These are phyloP conservation scores for Ifrita kowaldi DNA, from an alignment of 2,113 vertebrate species.

Conservation along the genomic window DNA sequence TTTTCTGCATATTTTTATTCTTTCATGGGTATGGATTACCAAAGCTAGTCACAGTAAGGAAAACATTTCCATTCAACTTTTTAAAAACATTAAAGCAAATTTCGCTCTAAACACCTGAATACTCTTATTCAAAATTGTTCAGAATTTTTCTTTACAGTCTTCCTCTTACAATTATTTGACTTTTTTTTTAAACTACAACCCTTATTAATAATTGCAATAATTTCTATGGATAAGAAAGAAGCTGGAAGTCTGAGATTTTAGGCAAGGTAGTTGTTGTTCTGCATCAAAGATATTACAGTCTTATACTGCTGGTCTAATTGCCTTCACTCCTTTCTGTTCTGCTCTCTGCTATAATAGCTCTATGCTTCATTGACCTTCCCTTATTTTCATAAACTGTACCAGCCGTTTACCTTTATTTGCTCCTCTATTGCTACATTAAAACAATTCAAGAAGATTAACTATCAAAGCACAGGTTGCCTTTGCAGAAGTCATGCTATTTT, in stretches of 20 bases:
- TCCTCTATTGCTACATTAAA: not conserved
- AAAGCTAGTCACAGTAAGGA: not conserved
- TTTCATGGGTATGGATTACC: not conserved
- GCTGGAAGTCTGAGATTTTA: not conserved
- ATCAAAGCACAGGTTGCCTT: not conserved
- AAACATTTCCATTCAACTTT: not conserved
- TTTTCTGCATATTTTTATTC: not conserved
- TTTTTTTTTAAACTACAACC: not conserved
- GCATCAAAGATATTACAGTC: not conserved
- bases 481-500: not conserved
- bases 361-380: constrained; percentile 25
- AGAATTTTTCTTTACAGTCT: not conserved
- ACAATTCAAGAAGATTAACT: constrained; percentile 36
- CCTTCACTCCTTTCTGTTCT: constrained; percentile 11
- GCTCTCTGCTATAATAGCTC: not conserved
- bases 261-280: not conserved
- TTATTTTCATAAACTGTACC: constrained; percentile 50
- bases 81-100: not conserved
- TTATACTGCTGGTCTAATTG: not conserved
- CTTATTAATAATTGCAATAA: not conserved
- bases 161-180: not conserved
- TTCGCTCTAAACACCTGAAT: not conserved
- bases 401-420: constrained; percentile 29
- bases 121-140: not conserved
- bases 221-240: not conserved